These are phyloP conservation scores for Melinaea menophilus DNA, from an alignment of 2,888 invertebrate species.

Conservation along the genomic window DNA sequence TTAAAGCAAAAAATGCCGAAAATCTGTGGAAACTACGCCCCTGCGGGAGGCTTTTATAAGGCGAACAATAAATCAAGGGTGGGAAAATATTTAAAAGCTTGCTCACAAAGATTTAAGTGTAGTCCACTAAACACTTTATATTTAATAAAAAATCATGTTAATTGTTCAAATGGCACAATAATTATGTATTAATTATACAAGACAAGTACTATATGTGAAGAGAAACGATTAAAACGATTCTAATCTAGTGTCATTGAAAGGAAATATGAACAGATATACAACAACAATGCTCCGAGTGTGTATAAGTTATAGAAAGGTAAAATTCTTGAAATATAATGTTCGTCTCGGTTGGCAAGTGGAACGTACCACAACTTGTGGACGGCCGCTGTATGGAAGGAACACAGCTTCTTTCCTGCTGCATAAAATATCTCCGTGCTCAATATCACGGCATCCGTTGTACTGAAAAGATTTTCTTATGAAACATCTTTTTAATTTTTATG, in stretches of 20 bases:
- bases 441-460: conserved; percentile 25
- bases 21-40: conserved; percentile 49
- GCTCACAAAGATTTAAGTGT: conserved; percentile 51
- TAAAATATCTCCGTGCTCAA: conserved; percentile 52
- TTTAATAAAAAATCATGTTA: background rate
- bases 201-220: too few relatives aligned
- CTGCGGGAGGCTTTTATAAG: conserved; percentile 74
- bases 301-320: background rate
- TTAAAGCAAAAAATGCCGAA: conserved; percentile 65
- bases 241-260: background rate
- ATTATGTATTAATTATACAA: background rate
- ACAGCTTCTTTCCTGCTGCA: conserved; percentile 54
- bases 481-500: background rate
- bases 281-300: background rate
- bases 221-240: background rate
- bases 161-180: background rate
- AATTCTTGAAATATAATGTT: background rate
- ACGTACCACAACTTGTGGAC: conserved; percentile 44
- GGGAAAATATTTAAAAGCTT: conserved; percentile 69
- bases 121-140: conserved; percentile 32
- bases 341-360: conserved; percentile 35
- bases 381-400: conserved; percentile 51
- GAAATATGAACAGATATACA: background rate
- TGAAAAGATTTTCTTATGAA: conserved; percentile 14
- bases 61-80: conserved; percentile 71